These are phyloP conservation scores for Pogonus chalceus DNA, from an alignment of 1,140 invertebrate species.

Conservation along the genomic window DNA sequence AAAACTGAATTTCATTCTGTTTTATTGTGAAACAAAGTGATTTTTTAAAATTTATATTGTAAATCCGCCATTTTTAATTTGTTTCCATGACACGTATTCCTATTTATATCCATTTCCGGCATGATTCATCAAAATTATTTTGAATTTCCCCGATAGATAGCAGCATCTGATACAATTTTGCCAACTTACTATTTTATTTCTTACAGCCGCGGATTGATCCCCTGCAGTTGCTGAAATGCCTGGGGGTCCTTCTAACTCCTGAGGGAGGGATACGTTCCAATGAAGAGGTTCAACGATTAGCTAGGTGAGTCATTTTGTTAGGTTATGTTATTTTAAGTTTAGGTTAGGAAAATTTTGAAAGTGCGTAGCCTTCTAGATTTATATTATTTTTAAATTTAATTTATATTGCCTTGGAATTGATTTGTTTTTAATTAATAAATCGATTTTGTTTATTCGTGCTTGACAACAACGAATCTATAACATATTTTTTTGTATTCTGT, in stretches of 20 bases:
- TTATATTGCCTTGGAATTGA: too few species aligned
- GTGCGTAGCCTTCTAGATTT: constrained; percentile 24
- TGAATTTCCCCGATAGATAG: not conserved
- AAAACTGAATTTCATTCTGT: not conserved
- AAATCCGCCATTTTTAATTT: not conserved
- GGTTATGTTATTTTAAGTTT: constrained; percentile 16
- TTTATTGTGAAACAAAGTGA: not conserved
- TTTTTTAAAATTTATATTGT: not conserved
- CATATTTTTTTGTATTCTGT: constrained; percentile 8
- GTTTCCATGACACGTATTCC: not conserved
- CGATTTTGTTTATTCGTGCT: not conserved
- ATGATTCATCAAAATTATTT: not conserved
- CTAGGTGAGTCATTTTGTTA: constrained; percentile 45
- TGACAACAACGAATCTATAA: not conserved
- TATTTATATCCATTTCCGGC: too few species aligned
- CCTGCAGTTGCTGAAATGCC: constrained; percentile 71
- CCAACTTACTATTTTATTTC: constrained; percentile 20
- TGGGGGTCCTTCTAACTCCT: constrained; percentile 69
- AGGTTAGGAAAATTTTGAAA: not conserved
- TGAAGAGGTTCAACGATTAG: constrained; percentile 73
- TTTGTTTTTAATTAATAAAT: constrained; percentile 5
- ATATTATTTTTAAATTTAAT: constrained; percentile 14
- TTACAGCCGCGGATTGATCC: constrained; percentile 87
- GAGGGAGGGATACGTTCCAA: constrained; percentile 78
- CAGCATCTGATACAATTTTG: not conserved